Evolutionary conservation across 1,140 invertebrate genomes (phyloP).

Genomic region (Cotesia chilonis): DNA sequence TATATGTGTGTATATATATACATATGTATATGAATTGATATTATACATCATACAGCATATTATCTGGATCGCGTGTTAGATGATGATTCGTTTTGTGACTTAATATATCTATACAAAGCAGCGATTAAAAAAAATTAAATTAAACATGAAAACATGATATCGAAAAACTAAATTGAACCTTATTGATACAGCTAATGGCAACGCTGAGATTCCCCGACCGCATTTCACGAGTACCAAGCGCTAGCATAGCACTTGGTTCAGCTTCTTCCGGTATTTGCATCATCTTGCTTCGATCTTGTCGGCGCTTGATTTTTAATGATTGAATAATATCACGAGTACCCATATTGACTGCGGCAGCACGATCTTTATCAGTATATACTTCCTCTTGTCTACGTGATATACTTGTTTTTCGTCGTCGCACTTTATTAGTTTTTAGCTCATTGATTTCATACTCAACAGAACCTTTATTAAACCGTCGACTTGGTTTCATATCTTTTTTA

Average conservation of each 20-base stretch:
- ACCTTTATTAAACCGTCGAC: conserved; percentile 49
- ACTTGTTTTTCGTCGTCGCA: conserved; percentile 55
- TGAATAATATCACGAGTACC: conserved; percentile 85
- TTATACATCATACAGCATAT: background rate
- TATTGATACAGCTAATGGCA: conserved; percentile 79
- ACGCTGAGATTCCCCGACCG: conserved; percentile 74
- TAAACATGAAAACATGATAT: background rate
- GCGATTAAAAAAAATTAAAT: background rate
- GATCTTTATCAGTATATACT: conserved; percentile 88
- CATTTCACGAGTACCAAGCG: conserved; percentile 79
- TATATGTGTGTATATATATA: background rate
- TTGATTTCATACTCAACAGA: conserved; percentile 59
- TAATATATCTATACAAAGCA: background rate
- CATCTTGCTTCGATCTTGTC: conserved; percentile 77
- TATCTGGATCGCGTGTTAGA: conserved; percentile 24
- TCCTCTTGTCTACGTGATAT: conserved; percentile 70
- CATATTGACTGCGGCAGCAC: conserved; percentile 87
- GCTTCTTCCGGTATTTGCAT: conserved; percentile 81
- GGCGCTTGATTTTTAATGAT: conserved; percentile 80
- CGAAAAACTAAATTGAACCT: conserved; percentile 67
- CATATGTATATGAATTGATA: background rate
- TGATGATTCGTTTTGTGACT: conserved; percentile 12
- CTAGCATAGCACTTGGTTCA: conserved; percentile 77
- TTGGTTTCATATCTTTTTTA: conserved; percentile 48
- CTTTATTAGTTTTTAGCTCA: conserved; percentile 66